Evolutionary conservation across 1,140 invertebrate species (phyloP).

Genomic region (Neodiprion virginianus): DNA sequence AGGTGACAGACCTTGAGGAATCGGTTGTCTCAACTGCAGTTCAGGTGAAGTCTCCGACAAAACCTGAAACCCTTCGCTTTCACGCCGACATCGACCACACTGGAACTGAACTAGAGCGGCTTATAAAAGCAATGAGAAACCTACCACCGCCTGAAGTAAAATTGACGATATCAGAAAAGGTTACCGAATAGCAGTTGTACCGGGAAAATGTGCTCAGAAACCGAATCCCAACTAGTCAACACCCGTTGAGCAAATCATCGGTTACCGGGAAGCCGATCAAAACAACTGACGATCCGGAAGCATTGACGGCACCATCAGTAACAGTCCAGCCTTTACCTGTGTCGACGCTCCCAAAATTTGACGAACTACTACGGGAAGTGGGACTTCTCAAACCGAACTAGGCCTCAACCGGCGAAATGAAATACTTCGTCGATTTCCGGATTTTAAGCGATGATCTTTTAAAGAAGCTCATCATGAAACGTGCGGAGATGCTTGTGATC

Average conservation of each 20-base stretch:
- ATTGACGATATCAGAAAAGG: background rate
- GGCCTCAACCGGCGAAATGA: background rate
- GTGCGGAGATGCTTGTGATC: slow-evolving; percentile 12
- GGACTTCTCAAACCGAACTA: background rate
- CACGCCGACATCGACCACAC: background rate
- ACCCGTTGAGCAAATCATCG: background rate
- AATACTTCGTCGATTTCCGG: background rate
- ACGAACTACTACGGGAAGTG: background rate
- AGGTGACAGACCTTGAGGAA: too few species aligned
- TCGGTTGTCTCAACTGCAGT: background rate
- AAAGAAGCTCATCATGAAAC: slow-evolving; percentile 14
- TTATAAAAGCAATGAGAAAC: background rate
- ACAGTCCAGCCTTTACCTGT: background rate
- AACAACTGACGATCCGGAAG: background rate
- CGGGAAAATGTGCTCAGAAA: background rate
- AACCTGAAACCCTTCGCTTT: background rate
- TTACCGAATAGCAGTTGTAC: background rate
- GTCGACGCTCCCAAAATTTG: background rate
- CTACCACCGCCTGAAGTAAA: background rate
- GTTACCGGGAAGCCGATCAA: background rate
- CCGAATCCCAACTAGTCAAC: background rate
- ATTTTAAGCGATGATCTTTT: background rate
- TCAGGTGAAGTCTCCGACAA: background rate
- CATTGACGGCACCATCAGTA: background rate
- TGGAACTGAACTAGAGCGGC: background rate